phyloP scores from a whole-genome alignment of 2,888 invertebrate species.

The Vesta saturnalis region DNA sequence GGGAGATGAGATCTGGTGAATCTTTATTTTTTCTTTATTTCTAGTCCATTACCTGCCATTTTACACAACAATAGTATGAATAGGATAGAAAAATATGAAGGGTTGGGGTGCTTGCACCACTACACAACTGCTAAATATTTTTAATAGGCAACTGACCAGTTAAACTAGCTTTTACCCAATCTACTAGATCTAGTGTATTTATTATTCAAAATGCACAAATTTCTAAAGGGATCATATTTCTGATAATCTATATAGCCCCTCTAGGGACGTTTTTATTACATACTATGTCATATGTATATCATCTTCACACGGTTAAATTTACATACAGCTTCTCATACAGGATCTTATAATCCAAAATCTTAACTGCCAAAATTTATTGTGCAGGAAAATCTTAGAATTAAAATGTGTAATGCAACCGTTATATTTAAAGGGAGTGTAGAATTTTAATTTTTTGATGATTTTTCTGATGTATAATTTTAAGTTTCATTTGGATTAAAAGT shows the following conservation, averaged over 20 bases:
- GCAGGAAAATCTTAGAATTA: neutral
- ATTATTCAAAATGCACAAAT: slow-evolving; percentile 30
- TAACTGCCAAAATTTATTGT: slow-evolving; percentile 12
- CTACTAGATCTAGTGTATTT: slow-evolving; percentile 29
- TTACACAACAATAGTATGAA: slow-evolving; percentile 26
- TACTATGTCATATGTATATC: slow-evolving; percentile 25
- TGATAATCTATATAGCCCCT: slow-evolving; percentile 31
- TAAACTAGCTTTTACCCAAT: slow-evolving; percentile 23
- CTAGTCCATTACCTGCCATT: slow-evolving; percentile 41
- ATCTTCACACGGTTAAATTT: slow-evolving; percentile 29
- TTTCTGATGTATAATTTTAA: no score
- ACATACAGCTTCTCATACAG: slow-evolving; percentile 18
- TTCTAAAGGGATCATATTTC: slow-evolving; percentile 34
- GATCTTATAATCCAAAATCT: slow-evolving; percentile 8
- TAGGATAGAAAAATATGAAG: slow-evolving; percentile 17
- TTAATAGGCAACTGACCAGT: slow-evolving; percentile 31
- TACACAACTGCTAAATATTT: slow-evolving; percentile 26
- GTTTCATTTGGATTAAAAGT: no score
- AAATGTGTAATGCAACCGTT: no score
- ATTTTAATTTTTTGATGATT: no score
- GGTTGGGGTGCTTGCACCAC: slow-evolving; percentile 27
- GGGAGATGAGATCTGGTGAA: no score
- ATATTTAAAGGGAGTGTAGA: neutral
- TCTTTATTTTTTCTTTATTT: slow-evolving; percentile 35
- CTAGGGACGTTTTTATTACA: slow-evolving; percentile 36